Base-by-base conservation (phyloP, 2,113 vertebrate species). In the Ceuthmochares aereus region DNA sequence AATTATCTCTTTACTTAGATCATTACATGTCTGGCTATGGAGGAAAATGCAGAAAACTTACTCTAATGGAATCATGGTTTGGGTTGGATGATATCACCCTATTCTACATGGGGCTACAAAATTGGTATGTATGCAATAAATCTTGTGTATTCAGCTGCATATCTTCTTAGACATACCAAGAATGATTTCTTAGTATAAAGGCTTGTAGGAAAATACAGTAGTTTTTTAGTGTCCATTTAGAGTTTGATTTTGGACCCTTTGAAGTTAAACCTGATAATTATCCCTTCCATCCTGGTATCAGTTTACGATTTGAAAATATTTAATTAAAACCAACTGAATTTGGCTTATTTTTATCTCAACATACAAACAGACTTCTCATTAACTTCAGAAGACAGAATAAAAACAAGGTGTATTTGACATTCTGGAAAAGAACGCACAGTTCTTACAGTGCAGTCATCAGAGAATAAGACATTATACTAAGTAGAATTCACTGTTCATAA, bases 371-470 rank as follows among this genome's bases (percentile, higher is more conserved):
- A 3, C 36, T 66, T 72, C 17, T 75, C 7, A 55, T 42, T 76
- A 63, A 56, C 59, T 77, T 81, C 14, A 47, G 51, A 72, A 4
- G 34, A 78, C 29, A n/a, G 17, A 87, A 74, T 64, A 5, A 82
- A 85, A 78, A 23, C 9, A 29, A 79, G 5, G 2, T 54, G 8
- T 66, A 15, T 66, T 56, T 95, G 29, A 69, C 25, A 27, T 49
- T 62, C 14, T 30, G 23, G 23, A 5, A 63, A 75, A 75, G 0
- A 0, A 3, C 18, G 18, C 59, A 43, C 15, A 30, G 4, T 77
- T 45, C 21, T 86, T 90, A 36, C 34, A 76, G 13, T 40, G 40
- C 8, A 40, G 5, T 75, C 2, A 43, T 73, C 34, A 74, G 32
- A 69, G 58, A 70, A 37, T 8, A 64, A 82, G 77, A 2, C 26